phyloP scores from a whole-genome alignment of 2,113 vertebrate species.

The Panthera leo region DNA sequence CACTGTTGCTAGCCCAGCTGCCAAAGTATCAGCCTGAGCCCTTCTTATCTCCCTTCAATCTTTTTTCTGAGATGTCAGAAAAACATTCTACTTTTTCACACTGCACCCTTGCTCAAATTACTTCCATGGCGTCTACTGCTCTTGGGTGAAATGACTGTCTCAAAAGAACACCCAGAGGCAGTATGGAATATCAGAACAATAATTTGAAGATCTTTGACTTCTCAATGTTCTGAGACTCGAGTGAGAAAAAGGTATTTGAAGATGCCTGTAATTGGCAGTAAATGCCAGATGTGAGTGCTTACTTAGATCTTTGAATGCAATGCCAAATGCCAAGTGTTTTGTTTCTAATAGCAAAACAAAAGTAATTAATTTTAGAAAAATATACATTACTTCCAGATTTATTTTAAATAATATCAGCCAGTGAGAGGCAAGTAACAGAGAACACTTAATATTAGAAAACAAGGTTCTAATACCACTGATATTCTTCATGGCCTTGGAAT shows the following conservation, averaged over 20 bases:
- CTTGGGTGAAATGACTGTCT: background rate
- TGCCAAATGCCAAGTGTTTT: background rate
- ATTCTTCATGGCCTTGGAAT: background rate
- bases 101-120: background rate
- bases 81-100: background rate
- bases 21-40: background rate
- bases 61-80: background rate
- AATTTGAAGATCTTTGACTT: background rate
- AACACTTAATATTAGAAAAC: background rate
- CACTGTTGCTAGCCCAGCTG: background rate
- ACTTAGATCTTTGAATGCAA: background rate
- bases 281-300: background rate
- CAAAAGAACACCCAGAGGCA: background rate
- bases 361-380: constrained; percentile 19
- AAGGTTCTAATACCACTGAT: background rate
- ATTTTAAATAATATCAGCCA: background rate
- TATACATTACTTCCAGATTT: background rate
- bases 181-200: background rate
- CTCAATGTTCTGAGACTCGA: background rate
- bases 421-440: background rate
- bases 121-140: background rate
- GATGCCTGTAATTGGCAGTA: background rate
- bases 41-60: background rate
- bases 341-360: background rate
- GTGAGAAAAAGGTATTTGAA: background rate